Base-by-base conservation (phyloP, 23 tunicate species). In the Botrylloides violaceus region DNA sequence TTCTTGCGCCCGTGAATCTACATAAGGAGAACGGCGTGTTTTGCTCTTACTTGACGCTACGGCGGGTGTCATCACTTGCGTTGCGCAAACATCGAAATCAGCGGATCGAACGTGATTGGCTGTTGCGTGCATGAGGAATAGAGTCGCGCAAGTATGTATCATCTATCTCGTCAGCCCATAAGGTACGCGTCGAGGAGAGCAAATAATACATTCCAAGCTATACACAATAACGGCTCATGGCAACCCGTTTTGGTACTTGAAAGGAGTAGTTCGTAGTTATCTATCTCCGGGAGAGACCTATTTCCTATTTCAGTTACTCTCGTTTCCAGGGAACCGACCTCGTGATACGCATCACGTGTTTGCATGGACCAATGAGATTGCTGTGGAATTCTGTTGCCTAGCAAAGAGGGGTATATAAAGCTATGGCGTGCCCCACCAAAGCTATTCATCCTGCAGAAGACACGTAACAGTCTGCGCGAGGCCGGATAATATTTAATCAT, bases 401-500 rank as follows among this genome's bases (percentile, higher is more conserved):
- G 70, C 35, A 33, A 31, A 23, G 33, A 25, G 32, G n/a, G 35
- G 36, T 63, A 63, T 63, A 63, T 25, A 63, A 63, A 4, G 3
- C 7, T 12, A 43, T 43, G 65, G 29, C 65, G n/a, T 19, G 26
- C 56, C 74, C 30, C 49, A 38, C 70, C 20, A 38, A 9, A 25
- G 15, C 4, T 30, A 68, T 68, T 43, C 74, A 68, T 68, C 74
- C 71, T 68, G 74, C 74, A 68, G 58, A 36, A 68, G 74, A 68
- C 58, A 68, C 74, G 74, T 68, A 68, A 68, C 74, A 28, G 74
- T 68, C 74, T 37, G 29, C 23, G 74, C 74, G 74, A 68, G 74
- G 36, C 74, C 29, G 58, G 37, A 36, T 35, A 63, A 25, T 33
- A 31, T 12, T 27, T 7, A 63, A 29, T 63, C 70, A 63, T 63